Evolutionary conservation across 92 coral and sea anemone species (phyloP).

Genomic region (Chrysogorgia sp.): DNA sequence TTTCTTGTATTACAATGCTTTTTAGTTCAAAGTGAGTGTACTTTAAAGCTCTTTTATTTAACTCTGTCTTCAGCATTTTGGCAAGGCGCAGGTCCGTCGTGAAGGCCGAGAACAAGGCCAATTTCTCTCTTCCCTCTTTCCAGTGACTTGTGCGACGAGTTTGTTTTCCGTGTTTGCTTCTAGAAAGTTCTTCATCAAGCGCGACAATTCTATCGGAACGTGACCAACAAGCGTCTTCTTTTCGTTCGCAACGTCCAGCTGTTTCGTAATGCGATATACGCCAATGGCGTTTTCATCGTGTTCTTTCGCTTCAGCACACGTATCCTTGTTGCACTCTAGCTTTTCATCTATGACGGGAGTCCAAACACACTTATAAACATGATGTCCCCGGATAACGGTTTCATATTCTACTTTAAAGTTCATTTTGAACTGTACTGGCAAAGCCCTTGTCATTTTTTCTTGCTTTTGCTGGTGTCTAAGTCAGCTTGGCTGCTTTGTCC

Average conservation of each 20-base stretch:
- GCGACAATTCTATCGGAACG: slow-evolving; percentile 31
- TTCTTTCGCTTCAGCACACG: slow-evolving; percentile 49
- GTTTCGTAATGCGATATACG: slow-evolving; percentile 29
- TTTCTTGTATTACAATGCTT: too few species aligned
- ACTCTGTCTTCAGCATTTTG: too few species aligned
- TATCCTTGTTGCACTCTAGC: slow-evolving; percentile 43
- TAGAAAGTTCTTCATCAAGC: slow-evolving; percentile 22
- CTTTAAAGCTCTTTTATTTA: too few species aligned
- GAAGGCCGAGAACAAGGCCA: too few species aligned
- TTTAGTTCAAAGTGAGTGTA: too few species aligned
- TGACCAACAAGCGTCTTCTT: slow-evolving; percentile 36
- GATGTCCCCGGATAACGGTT: too few species aligned
- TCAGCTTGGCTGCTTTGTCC: slow-evolving; percentile 50
- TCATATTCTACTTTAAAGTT: slow-evolving; percentile 50
- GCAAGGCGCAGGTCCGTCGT: too few species aligned
- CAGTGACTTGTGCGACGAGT: too few species aligned
- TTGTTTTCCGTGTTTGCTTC: too few species aligned
- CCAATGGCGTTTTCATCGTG: slow-evolving; percentile 46
- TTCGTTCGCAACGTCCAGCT: slow-evolving; percentile 34
- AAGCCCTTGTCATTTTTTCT: slow-evolving; percentile 59
- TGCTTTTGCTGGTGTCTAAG: slow-evolving; percentile 45
- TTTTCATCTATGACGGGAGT: slow-evolving; percentile 50
- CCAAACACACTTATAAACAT: slow-evolving; percentile 43
- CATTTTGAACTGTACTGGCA: slow-evolving; percentile 54
- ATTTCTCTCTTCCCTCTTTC: too few species aligned